Conservation (phyloP, 2,797 vertebrate species). For the Novumbra hubbsi region DNA sequence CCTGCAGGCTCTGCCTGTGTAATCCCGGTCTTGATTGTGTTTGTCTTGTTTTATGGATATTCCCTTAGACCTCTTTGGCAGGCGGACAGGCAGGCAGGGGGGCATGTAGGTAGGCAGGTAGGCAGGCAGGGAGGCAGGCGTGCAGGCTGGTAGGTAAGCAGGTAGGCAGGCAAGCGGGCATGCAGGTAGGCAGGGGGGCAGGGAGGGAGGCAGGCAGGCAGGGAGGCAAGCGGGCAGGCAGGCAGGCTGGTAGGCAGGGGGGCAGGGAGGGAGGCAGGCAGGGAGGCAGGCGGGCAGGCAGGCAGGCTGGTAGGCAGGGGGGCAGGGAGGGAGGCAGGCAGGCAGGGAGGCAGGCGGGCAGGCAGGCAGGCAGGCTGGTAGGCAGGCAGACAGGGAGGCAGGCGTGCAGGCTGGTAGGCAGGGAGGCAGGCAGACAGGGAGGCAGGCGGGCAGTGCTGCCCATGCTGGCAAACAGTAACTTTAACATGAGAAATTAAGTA, state of each 20-base stretch:
- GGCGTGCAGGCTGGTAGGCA: background rate
- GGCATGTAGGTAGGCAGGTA: background rate
- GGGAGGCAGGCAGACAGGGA: background rate
- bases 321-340: background rate
- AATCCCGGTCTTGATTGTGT: background rate
- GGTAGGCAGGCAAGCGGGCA: too few species aligned
- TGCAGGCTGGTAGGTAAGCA: background rate
- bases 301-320: background rate
- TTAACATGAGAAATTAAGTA: background rate
- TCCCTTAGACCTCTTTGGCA: background rate
- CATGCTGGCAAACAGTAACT: background rate
- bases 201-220: background rate
- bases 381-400: background rate
- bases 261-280: too few species aligned
- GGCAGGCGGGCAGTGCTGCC: background rate
- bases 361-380: too few species aligned
- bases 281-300: background rate
- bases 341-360: background rate
- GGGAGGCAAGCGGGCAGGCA: too few species aligned
- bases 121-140: background rate
- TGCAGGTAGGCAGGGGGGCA: too few species aligned
- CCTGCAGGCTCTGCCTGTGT: background rate
- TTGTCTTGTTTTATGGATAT: background rate
- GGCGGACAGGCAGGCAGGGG: background rate
- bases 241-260: background rate